Conservation (phyloP, 2,888 invertebrate genomes). For the Tenthredo notha region DNA sequence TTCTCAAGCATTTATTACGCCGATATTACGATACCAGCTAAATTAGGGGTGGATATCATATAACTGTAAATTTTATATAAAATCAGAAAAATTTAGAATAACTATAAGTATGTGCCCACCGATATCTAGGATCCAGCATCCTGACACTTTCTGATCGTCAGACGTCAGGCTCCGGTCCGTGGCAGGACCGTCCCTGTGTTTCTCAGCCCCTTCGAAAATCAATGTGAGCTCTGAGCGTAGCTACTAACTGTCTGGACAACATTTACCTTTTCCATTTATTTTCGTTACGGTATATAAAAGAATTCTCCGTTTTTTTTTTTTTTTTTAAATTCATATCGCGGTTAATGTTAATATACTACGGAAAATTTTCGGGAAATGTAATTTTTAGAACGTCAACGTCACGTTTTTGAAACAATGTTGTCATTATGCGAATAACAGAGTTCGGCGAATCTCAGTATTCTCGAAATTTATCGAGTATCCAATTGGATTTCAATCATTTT, state of each 20-base stretch:
- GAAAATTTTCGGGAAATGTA: background rate
- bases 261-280: conserved; percentile 12
- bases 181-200: conserved; percentile 51
- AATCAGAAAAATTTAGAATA: background rate
- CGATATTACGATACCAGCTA: background rate
- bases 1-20: background rate
- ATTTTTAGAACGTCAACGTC: background rate
- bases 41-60: background rate
- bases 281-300: background rate
- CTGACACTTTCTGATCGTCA: conserved; percentile 8
- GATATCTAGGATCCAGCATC: background rate
- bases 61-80: background rate
- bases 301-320: background rate
- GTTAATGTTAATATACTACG: background rate
- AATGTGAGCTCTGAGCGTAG: conserved; percentile 42
- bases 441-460: background rate
- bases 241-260: conserved; percentile 38
- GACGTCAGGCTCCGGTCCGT: conserved; percentile 35
- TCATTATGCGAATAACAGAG: background rate
- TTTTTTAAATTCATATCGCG: background rate
- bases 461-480: background rate
- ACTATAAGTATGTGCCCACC: background rate
- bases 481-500: no score
- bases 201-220: conserved; percentile 51
- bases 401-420: background rate